phyloP scores from a whole-genome alignment of 2,888 invertebrate species.

The Seladonia tumulorum region DNA sequence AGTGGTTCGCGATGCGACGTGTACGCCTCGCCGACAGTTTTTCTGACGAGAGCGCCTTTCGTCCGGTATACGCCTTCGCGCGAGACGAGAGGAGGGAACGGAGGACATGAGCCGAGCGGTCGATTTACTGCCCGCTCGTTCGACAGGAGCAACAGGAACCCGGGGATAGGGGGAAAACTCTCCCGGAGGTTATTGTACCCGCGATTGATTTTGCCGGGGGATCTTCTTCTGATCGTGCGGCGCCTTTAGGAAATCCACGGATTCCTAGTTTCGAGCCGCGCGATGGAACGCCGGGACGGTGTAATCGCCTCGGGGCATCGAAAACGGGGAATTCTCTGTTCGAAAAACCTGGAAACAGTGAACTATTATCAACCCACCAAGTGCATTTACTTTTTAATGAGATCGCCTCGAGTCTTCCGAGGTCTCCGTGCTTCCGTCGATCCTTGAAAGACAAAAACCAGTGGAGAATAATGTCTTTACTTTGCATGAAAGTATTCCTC shows the following conservation, averaged over 20 bases:
- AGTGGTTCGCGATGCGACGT: slow-evolving; percentile 50
- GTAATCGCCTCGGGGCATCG: not conserved
- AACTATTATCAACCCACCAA: not conserved
- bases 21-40: slow-evolving; percentile 58
- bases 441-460: not conserved
- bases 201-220: slow-evolving; percentile 52
- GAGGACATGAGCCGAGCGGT: slow-evolving; percentile 50
- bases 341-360: not conserved
- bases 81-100: slow-evolving; percentile 25
- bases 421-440: not conserved
- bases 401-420: no score
- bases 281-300: not conserved
- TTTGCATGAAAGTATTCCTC: no score
- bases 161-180: slow-evolving; percentile 34
- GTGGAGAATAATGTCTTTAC: no score
- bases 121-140: slow-evolving; percentile 63
- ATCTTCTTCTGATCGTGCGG: slow-evolving; percentile 10
- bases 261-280: slow-evolving; percentile 10
- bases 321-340: not conserved
- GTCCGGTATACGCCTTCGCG: slow-evolving; percentile 47
- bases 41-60: slow-evolving; percentile 58
- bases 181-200: slow-evolving; percentile 53
- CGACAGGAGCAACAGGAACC: slow-evolving; percentile 40
- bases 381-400: no score
- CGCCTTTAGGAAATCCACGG: slow-evolving; percentile 15